These are phyloP conservation scores for Atherinomorus stipes DNA, from an alignment of 2,113 vertebrate genomes.

Conservation along the genomic window DNA sequence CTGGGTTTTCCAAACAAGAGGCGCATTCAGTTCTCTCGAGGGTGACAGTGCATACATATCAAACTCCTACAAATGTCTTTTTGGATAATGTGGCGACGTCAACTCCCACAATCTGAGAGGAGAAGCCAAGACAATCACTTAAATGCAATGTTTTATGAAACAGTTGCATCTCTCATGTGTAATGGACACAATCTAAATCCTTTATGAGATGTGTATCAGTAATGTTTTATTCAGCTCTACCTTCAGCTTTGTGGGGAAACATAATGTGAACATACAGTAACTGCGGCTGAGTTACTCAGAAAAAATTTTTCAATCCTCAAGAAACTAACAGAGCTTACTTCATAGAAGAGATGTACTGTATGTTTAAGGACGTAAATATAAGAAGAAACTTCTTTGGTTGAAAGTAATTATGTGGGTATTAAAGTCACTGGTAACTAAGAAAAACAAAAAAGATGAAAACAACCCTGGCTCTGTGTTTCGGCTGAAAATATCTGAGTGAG, in stretches of 20 bases:
- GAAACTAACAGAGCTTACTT: too few species aligned
- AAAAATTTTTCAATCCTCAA: too few species aligned
- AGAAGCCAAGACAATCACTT: constrained; percentile 5
- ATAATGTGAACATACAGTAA: constrained; percentile 21
- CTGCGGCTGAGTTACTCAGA: too few species aligned
- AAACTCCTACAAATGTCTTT: constrained; percentile 40
- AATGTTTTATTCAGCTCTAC: constrained; percentile 37
- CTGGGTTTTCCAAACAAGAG: constrained; percentile 37
- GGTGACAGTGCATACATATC: not conserved
- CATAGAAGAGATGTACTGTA: too few species aligned
- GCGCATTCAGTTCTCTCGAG: constrained; percentile 44
- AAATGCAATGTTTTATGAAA: constrained; percentile 43
- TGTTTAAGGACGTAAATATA: too few species aligned
- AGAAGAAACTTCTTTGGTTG: too few species aligned
- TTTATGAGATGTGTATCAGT: constrained; percentile 56
- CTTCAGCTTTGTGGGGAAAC: constrained; percentile 40
- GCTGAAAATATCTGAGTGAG: too few species aligned
- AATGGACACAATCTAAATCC: constrained; percentile 43
- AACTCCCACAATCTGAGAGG: constrained; percentile 8
- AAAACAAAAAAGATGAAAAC: too few species aligned
- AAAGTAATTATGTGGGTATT: too few species aligned
- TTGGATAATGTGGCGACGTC: constrained; percentile 7
- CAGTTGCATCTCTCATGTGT: constrained; percentile 25
- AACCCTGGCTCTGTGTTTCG: too few species aligned
- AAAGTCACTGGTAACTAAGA: too few species aligned